Evolutionary conservation across 35 echinoderm and acorn worm species (phyloP), one percentile per base, ranked within the genome.

Genomic region (Acanthaster planci): DNA sequence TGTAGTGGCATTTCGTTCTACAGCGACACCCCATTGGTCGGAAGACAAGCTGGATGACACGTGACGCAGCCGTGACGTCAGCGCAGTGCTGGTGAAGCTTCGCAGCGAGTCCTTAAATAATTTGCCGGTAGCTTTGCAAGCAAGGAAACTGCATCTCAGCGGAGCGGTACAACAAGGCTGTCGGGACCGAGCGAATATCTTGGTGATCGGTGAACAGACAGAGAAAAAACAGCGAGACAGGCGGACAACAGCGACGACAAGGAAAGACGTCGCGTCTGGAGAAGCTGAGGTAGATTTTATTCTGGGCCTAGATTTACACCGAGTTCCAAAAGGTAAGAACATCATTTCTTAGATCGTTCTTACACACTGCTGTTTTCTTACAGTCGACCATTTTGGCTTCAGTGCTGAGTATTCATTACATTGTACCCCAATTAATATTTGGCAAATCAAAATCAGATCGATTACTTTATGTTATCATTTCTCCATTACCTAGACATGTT

Each of bases 21-120:
- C 64, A 2, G 10, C 29, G 64, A 72, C 64, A 26, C 64, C 29
- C 2, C 10, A 72, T 72, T 72, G 64, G 64, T 8, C 23, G 34
- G 30, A 72, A 72, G 64, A 72, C 21, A 72, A 72, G 64, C 19
- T 9, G 23, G 23, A 47, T 47, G 42, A 26, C 64, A 72, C 64
- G 64, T 72, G 64, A 72, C 64, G 64, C 64, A 30, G 21, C 64
- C 26, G 29, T 72, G 64, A 72, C 64, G 64, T 72, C 64, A 72
- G 64, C 64, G 30, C 7, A 36, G 26, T 10, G 64, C 64, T 72
- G 14, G 64, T 30, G 23, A 72, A 72, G 19, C 64, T 72, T 31
- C 23, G 29, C 64, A 9, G 64, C 23, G n/a, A 26, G 30, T 72
- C 23, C 30, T 72, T 29, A 72, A 27, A 72, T 31, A 72, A 72